Percentiles rank a stretch among this genome's conserved stretches.
Conservation (phyloP, 2,113 vertebrate species). For the Corydoras maculifer region DNA sequence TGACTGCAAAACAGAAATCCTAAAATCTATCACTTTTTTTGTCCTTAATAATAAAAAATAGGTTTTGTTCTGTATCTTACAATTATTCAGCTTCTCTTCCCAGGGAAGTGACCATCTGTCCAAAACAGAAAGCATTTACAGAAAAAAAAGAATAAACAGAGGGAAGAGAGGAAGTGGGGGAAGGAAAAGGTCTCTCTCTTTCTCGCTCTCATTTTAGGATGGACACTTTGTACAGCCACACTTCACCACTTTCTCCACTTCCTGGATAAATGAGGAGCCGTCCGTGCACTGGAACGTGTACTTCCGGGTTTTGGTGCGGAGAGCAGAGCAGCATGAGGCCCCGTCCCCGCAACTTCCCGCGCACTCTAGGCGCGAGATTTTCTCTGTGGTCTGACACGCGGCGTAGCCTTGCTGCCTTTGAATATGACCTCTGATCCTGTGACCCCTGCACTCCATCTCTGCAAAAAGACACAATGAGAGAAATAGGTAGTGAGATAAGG, state of each 20-base stretch:
- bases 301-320: conserved; percentile 95
- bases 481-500: background rate
- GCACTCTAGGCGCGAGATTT: conserved; percentile 94
- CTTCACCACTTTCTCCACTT: conserved; percentile 95
- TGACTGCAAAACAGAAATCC: conserved; percentile 50
- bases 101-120: conserved; percentile 81
- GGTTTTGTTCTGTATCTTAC: conserved; percentile 98
- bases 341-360: conserved; percentile 75
- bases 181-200: conserved; percentile 27
- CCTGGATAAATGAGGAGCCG: conserved; percentile 91
- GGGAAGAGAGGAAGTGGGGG: conserved; percentile 27
- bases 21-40: conserved; percentile 66
- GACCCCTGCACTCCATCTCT: conserved; percentile 97
- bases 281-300: conserved; percentile 97
- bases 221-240: conserved; percentile 89
- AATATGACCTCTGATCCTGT: conserved; percentile 95
- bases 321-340: conserved; percentile 82
- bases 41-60: conserved; percentile 98
- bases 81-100: conserved; percentile 92
- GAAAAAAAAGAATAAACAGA: conserved; percentile 40
- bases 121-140: conserved; percentile 58
- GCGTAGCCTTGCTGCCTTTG: conserved; percentile 98
- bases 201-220: conserved; percentile 53
- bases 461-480: conserved; percentile 18
- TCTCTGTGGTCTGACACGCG: conserved; percentile 97